Evolutionary conservation across 1,140 invertebrate species (phyloP).

Genomic region (Macrosteles quadrilineatus): DNA sequence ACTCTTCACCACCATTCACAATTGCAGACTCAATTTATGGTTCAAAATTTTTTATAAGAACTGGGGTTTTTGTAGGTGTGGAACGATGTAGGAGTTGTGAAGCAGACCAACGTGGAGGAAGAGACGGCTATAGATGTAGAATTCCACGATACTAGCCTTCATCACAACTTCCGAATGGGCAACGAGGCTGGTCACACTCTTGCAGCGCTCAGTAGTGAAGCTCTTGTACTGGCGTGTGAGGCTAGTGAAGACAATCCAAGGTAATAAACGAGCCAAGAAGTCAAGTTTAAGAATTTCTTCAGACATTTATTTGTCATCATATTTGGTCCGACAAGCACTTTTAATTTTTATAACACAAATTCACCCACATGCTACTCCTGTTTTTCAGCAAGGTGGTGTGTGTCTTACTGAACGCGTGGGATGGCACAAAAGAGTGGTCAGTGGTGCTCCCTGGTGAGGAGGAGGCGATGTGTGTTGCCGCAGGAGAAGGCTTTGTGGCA

Average conservation of each 20-base stretch:
- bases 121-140: constrained; percentile 89
- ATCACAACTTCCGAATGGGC: constrained; percentile 86
- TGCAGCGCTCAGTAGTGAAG: constrained; percentile 78
- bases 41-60: too few species aligned
- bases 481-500: constrained; percentile 74
- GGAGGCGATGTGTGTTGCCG: constrained; percentile 69
- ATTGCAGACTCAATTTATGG: too few species aligned
- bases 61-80: constrained; percentile 68
- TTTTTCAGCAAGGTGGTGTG: constrained; percentile 34
- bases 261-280: too few species aligned
- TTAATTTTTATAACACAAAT: too few species aligned
- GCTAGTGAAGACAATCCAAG: constrained; percentile 57
- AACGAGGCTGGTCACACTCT: constrained; percentile 81
- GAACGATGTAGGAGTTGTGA: constrained; percentile 83
- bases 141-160: constrained; percentile 88
- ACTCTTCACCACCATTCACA: too few species aligned
- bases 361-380: too few species aligned
- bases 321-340: too few species aligned
- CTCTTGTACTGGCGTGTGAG: constrained; percentile 76
- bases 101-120: constrained; percentile 68
- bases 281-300: too few species aligned
- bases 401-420: constrained; percentile 18
- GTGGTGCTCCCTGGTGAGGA: constrained; percentile 73
- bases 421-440: constrained; percentile 80
- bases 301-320: too few species aligned